Percentiles rank a stretch among this genome's conserved stretches.
phyloP scores from a whole-genome alignment of 2,888 invertebrate species.

The Lucinisca nassula region DNA sequence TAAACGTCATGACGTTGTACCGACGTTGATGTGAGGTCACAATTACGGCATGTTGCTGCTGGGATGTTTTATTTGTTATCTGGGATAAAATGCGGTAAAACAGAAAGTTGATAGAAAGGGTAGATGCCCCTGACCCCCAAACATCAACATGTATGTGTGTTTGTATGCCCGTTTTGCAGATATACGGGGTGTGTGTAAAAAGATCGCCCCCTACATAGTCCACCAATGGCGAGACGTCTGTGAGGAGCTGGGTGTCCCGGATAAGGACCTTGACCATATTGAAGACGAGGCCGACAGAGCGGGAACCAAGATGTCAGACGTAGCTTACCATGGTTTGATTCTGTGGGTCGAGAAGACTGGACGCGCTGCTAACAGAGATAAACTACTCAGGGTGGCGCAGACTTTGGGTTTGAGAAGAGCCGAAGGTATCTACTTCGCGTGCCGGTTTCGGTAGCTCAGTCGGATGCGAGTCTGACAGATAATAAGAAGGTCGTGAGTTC shows the following conservation, averaged over 20 bases:
- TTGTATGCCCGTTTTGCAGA: too few species aligned
- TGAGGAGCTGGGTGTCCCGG: slow-evolving; percentile 70
- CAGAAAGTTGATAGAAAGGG: too few species aligned
- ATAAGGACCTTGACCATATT: slow-evolving; percentile 57
- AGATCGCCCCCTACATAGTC: slow-evolving; percentile 70
- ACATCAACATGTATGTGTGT: too few species aligned
- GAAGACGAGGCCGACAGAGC: slow-evolving; percentile 33
- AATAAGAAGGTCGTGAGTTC: too few species aligned
- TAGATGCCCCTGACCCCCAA: too few species aligned
- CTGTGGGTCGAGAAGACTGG: slow-evolving; percentile 73
- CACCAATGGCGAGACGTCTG: slow-evolving; percentile 77
- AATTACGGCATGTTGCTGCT: too few species aligned
- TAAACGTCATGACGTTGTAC: too few species aligned
- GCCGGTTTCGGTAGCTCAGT: too few species aligned
- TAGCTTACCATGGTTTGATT: slow-evolving; percentile 72
- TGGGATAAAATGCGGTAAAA: too few species aligned
- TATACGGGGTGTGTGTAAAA: slow-evolving; percentile 68
- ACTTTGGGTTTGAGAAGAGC: slow-evolving; percentile 69
- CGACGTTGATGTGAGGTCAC: too few species aligned
- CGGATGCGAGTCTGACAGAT: too few species aligned
- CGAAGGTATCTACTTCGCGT: slow-evolving; percentile 64
- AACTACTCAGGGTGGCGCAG: slow-evolving; percentile 60
- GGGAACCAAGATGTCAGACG: slow-evolving; percentile 51
- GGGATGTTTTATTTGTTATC: too few species aligned
- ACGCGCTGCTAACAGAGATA: slow-evolving; percentile 63